A percentile compares a stretch with the other conserved stretches of the same genome.
Conservation (phyloP, 2,797 vertebrate species). For the Sylvia borin region DNA sequence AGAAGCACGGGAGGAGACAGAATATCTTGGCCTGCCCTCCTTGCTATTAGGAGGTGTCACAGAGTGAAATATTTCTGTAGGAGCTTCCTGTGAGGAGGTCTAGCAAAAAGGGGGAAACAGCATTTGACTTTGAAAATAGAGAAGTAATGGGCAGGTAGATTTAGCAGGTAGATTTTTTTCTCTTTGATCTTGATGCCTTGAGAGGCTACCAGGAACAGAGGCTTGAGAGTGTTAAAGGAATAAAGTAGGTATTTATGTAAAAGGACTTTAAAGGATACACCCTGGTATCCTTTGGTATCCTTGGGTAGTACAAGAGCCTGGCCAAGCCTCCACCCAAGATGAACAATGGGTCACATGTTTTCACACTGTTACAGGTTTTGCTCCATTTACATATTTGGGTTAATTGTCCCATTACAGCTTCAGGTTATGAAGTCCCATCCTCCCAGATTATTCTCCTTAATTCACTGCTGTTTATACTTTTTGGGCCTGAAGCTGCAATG, state of each 20-base stretch:
- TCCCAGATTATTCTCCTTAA: neutral
- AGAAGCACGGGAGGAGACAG: neutral
- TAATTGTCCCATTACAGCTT: neutral
- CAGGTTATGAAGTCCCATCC: neutral
- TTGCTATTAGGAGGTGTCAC: rapidly evolving
- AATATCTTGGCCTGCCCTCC: neutral
- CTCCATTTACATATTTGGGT: neutral
- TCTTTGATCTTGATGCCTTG: neutral
- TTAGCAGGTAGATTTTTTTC: neutral
- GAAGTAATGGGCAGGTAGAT: neutral
- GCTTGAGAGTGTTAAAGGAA: neutral
- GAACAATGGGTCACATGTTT: neutral
- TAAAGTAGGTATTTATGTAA: neutral
- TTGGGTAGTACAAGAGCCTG: neutral
- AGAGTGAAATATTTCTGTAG: neutral
- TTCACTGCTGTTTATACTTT: neutral
- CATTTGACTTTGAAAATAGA: neutral
- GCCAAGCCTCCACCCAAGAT: neutral
- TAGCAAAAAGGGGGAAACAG: neutral
- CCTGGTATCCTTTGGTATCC: neutral
- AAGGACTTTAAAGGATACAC: neutral
- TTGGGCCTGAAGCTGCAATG: neutral
- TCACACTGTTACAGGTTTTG: neutral
- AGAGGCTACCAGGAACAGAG: neutral
- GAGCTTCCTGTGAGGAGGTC: neutral